phyloP scores from a whole-genome alignment of 2,888 invertebrate genomes.

The Glaucopsyche alexis region DNA sequence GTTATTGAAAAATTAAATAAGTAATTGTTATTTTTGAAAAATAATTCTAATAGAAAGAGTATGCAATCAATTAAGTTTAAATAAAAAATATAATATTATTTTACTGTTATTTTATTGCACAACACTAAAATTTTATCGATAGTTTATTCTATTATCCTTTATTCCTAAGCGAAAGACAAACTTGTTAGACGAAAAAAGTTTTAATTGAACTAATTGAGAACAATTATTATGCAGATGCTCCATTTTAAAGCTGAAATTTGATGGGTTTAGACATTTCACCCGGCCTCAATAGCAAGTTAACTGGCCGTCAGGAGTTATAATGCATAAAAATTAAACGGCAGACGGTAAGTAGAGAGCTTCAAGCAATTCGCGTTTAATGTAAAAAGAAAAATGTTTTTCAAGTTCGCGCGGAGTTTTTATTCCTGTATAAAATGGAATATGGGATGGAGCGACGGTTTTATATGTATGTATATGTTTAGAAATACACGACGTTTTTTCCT shows the following conservation, averaged over 20 bases:
- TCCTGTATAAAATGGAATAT: background rate
- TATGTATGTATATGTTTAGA: too few relatives aligned
- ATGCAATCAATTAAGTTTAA: too few relatives aligned
- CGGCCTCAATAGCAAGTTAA: background rate
- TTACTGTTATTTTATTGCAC: too few relatives aligned
- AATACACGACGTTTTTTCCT: background rate
- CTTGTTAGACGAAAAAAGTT: too few relatives aligned
- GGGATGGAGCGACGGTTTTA: background rate
- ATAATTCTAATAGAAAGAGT: too few relatives aligned
- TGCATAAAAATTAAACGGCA: background rate
- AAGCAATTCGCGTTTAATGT: background rate
- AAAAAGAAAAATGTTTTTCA: background rate
- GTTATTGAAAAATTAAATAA: too few relatives aligned
- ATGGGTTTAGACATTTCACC: background rate
- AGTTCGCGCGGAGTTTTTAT: background rate
- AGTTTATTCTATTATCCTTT: too few relatives aligned
- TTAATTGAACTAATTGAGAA: background rate
- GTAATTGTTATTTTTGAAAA: too few relatives aligned
- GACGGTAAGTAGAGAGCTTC: background rate
- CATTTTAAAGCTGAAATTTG: background rate
- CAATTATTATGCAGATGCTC: background rate
- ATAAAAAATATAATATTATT: too few relatives aligned
- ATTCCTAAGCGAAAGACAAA: too few relatives aligned
- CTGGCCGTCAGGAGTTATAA: conserved; percentile 12
- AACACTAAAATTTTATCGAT: too few relatives aligned